Conservation (phyloP, 2,113 vertebrate genomes). For the Scartelaos histophorus region DNA sequence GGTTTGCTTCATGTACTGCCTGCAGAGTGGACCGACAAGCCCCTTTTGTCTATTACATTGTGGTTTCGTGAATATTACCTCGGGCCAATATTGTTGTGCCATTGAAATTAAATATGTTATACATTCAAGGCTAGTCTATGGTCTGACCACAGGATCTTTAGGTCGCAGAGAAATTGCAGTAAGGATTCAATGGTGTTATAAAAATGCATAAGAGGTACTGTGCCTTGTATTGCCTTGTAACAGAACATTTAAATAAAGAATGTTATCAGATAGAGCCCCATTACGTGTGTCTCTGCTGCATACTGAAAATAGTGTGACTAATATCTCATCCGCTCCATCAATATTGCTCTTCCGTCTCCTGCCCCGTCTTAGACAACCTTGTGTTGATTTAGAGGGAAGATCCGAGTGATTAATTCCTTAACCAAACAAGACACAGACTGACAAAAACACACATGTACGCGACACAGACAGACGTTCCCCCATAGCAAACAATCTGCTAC, state of each 20-base stretch:
- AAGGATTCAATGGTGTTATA: not conserved
- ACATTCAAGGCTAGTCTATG: not conserved
- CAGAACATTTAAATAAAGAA: not conserved
- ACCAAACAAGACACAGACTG: conserved; percentile 21
- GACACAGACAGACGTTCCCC: conserved; percentile 33
- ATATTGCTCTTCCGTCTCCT: conserved; percentile 9
- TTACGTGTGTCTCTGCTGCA: conserved; percentile 5
- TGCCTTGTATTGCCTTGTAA: not conserved
- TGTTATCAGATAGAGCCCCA: conserved; percentile 3
- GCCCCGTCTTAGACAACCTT: conserved; percentile 21
- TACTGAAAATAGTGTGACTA: conserved; percentile 8
- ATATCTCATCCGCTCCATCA: conserved; percentile 24
- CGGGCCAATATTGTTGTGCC: not conserved
- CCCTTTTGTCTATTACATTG: not conserved
- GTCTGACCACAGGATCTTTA: not conserved
- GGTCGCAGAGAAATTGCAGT: not conserved
- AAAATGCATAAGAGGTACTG: not conserved
- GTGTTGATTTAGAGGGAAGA: conserved; percentile 39
- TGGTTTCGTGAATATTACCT: conserved; percentile 3
- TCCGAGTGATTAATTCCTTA: conserved; percentile 46
- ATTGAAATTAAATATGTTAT: conserved; percentile 1
- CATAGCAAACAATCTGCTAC: conserved; percentile 43
- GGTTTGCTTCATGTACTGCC: conserved; percentile 10
- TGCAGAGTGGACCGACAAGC: not conserved
- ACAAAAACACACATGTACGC: conserved; percentile 23